phyloP scores from a whole-genome alignment of 2,797 vertebrate species.

The Hafferia zeledoni region DNA sequence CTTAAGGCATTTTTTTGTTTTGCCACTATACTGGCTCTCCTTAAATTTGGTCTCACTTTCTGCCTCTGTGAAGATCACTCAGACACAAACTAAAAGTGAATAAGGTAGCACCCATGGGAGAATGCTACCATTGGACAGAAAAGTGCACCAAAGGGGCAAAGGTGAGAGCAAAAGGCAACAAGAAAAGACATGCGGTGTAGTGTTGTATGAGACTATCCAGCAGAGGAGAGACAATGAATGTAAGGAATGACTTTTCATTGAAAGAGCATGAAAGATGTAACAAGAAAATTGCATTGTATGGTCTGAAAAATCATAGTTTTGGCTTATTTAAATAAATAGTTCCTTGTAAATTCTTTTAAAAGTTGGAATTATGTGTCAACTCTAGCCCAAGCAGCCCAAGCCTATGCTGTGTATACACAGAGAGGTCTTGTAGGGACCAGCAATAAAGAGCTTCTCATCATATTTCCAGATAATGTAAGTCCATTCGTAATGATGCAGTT shows the following conservation, averaged over 20 bases:
- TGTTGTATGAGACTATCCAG: not conserved
- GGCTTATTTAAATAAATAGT: not conserved
- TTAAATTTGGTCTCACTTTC: not conserved
- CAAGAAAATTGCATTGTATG: not conserved
- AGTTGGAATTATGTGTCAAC: not conserved
- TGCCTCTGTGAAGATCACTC: not conserved
- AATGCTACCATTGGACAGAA: not conserved
- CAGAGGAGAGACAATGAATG: not conserved
- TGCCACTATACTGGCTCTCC: not conserved
- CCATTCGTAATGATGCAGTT: not conserved
- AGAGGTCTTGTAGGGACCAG: not conserved
- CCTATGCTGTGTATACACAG: not conserved
- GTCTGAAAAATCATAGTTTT: not conserved
- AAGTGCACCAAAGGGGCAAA: rapidly evolving
- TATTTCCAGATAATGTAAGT: not conserved
- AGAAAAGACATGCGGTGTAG: not conserved
- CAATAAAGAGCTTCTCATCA: not conserved
- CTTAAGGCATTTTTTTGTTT: not conserved
- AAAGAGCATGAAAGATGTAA: not conserved
- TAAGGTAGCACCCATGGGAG: not conserved
- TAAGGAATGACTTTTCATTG: not conserved
- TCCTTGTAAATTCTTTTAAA: not conserved
- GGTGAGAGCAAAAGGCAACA: not conserved
- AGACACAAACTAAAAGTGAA: not conserved
- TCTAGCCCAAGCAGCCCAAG: not conserved